Evolutionary conservation across 2,888 invertebrate species (phyloP), one percentile per base, ranked within the genome.

Genomic region (Neoitamus cyanurus): DNA sequence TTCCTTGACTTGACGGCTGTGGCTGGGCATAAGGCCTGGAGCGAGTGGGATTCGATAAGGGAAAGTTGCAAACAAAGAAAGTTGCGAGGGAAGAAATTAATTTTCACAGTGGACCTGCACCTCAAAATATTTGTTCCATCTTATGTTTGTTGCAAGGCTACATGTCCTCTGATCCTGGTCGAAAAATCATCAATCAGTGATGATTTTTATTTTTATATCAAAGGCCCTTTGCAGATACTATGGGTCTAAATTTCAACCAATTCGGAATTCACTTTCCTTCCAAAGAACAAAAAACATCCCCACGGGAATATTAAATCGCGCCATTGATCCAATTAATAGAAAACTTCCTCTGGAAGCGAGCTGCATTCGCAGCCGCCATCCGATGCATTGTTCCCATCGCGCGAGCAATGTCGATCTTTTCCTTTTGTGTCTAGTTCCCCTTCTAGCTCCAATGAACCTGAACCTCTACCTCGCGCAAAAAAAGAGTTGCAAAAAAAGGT

Each of bases 361-460:
- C 46, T 77, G 42, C 46, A 77, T 20, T 77, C 37, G 11, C 46
- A 46, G 28, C 42, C 31, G 70, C 73, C 13, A 30, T 70, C 58
- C n/a, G 42, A 42, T 7, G 58, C 58, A 58, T 58, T 58, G 58
- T 58, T 58, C 58, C 58, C 58, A 58, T 58, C 58, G 20, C 58
- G 58, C 58, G 58, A 13, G 70, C n/a, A 25, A 15, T 70, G 30
- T 30, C 30, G 30, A 31, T 70, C 7, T 70, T 25, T 70, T 34
- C 31, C n/a, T 46, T 25, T 77, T 46, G 13, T 77, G 37, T 70
- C 34, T 70, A 34, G 31, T 31, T 46, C 42, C 77, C 15, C 28
- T 42, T 42, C 46, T 28, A 77, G 46, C 77, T 42, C 77, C 77
- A 77, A 77, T 77, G 77, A 77, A 77, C 77, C 77, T 77, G 77